Conservation (phyloP, 2,797 vertebrate genomes). For the Arctocebus calabarensis region DNA sequence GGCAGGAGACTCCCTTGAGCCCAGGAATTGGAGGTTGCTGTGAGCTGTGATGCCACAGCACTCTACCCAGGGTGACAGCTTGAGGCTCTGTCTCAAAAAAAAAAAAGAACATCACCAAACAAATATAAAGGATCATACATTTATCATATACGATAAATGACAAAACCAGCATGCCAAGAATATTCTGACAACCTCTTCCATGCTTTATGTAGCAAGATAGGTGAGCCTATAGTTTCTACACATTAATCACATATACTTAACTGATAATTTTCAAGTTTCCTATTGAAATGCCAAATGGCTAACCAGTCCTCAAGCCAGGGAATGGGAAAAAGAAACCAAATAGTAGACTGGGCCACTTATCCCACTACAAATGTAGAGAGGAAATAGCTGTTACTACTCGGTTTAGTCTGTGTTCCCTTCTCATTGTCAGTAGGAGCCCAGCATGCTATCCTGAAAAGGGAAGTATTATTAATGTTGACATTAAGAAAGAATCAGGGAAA, state of each 20-base stretch:
- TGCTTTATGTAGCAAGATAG: neutral
- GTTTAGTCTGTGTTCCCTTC: neutral
- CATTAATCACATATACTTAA: neutral
- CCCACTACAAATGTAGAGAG: neutral
- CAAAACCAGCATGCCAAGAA: neutral
- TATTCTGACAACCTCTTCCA: neutral
- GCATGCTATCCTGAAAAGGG: neutral
- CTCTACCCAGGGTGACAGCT: too few relatives aligned
- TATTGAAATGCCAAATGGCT: neutral
- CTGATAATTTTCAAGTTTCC: conserved; percentile 24
- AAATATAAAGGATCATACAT: conserved; percentile 21
- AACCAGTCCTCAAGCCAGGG: neutral
- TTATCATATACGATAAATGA: conserved; percentile 16
- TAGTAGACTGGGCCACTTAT: neutral
- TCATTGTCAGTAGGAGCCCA: neutral
- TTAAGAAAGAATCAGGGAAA: neutral
- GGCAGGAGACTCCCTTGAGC: too few relatives aligned
- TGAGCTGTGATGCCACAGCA: too few relatives aligned
- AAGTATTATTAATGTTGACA: neutral
- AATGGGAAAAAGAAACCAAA: neutral
- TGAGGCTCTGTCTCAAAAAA: too few relatives aligned
- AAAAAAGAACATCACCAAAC: neutral
- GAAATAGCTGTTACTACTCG: neutral
- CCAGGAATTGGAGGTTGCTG: too few relatives aligned
- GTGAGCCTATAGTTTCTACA: conserved; percentile 20